phyloP scores from a whole-genome alignment of 2,797 vertebrate genomes.

The Sciaenops ocellatus region DNA sequence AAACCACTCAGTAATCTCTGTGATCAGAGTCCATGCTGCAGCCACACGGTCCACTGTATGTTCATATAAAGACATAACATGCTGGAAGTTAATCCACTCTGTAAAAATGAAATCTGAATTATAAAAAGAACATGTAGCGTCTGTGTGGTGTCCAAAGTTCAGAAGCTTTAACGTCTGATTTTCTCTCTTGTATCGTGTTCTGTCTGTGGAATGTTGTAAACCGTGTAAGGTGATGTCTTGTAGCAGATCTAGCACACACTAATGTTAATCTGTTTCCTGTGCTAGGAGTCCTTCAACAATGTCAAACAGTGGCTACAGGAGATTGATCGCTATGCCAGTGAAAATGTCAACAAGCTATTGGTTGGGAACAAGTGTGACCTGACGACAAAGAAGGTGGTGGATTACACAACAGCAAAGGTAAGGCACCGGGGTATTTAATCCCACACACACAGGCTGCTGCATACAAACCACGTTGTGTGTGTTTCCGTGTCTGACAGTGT shows the following conservation, averaged over 20 bases:
- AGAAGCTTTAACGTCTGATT: background rate
- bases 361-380: slow-evolving; percentile 99
- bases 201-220: background rate
- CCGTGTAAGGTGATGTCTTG: background rate
- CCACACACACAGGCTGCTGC: background rate
- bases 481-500: background rate
- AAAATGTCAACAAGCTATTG: slow-evolving; percentile 99
- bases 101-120: background rate
- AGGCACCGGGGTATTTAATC: background rate
- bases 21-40: background rate
- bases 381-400: slow-evolving; percentile 99
- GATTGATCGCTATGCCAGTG: slow-evolving; percentile 99
- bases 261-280: slow-evolving; percentile 27
- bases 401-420: slow-evolving; percentile 99
- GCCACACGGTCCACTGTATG: background rate
- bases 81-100: background rate
- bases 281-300: slow-evolving; percentile 98
- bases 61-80: background rate
- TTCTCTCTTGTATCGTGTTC: background rate
- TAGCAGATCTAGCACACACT: background rate
- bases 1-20: background rate
- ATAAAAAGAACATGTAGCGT: too few relatives aligned
- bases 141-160: background rate
- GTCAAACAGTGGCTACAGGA: slow-evolving; percentile 99
- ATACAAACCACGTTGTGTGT: background rate